phyloP scores from a whole-genome alignment of 1,140 invertebrate genomes.

The Drosophila sturtevanti region DNA sequence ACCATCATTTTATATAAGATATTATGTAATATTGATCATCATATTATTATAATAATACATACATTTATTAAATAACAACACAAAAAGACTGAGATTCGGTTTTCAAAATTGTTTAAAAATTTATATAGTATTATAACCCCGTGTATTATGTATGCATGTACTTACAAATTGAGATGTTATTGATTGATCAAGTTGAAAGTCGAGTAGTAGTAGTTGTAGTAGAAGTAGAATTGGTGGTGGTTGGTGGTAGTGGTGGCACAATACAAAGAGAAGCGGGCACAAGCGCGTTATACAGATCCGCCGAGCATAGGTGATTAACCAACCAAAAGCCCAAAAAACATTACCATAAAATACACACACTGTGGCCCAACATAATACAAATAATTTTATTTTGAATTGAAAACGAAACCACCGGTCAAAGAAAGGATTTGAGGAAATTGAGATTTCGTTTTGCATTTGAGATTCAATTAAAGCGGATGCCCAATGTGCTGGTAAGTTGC shows the following conservation, averaged over 20 bases:
- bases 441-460: slow-evolving; percentile 12
- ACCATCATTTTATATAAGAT: not conserved
- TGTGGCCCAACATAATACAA: slow-evolving; percentile 41
- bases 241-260: slow-evolving; percentile 35
- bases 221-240: not conserved
- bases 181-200: slow-evolving; percentile 44
- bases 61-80: slow-evolving; percentile 33
- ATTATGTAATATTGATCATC: not conserved
- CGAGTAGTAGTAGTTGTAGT: slow-evolving; percentile 35
- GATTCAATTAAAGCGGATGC: slow-evolving; percentile 47
- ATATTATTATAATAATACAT: not conserved
- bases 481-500: slow-evolving; percentile 55
- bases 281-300: slow-evolving; percentile 72
- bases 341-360: slow-evolving; percentile 51
- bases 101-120: not conserved
- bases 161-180: slow-evolving; percentile 69
- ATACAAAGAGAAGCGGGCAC: slow-evolving; percentile 63
- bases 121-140: slow-evolving; percentile 15
- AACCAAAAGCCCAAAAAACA: slow-evolving; percentile 33
- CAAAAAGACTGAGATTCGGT: slow-evolving; percentile 18
- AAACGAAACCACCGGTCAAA: slow-evolving; percentile 58
- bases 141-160: slow-evolving; percentile 53
- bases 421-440: slow-evolving; percentile 4
- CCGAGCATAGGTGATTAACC: slow-evolving; percentile 63
- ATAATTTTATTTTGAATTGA: slow-evolving; percentile 76